Percentiles rank a stretch among this genome's conserved stretches.
Conservation (phyloP, 2,113 vertebrate species). For the Malurus alboscapulatus region DNA sequence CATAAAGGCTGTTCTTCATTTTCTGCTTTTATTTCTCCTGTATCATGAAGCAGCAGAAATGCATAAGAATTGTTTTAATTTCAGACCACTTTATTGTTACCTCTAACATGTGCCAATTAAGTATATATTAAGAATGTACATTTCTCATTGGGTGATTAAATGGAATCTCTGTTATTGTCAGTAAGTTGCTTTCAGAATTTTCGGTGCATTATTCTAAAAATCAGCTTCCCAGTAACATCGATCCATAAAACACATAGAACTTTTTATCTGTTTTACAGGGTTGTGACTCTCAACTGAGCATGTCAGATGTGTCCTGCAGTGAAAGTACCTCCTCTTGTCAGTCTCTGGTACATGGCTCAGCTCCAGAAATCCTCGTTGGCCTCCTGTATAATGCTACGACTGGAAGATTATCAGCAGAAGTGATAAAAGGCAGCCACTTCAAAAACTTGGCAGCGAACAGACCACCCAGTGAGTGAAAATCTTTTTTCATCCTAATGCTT, state of each 20-base stretch:
- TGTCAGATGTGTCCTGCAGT: constrained; percentile 92
- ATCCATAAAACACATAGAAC: neutral
- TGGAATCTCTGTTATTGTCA: neutral
- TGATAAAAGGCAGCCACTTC: constrained; percentile 99
- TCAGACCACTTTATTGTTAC: neutral
- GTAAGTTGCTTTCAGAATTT: neutral
- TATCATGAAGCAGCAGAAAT: neutral
- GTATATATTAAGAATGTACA: neutral
- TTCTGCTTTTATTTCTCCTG: neutral
- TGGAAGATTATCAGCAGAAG: constrained; percentile 93
- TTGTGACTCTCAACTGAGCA: constrained; percentile 90
- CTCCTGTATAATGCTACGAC: constrained; percentile 97
- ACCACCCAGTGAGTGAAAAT: constrained; percentile 94
- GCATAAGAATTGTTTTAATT: neutral
- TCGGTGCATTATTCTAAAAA: neutral
- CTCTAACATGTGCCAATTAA: neutral
- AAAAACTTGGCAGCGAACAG: constrained; percentile 96
- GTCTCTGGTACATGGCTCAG: constrained; percentile 86
- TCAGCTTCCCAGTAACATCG: neutral
- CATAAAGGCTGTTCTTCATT: neutral
- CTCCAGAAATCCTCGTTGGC: constrained; percentile 94
- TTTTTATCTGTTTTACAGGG: constrained; percentile 77
- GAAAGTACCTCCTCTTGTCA: constrained; percentile 93
- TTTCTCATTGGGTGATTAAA: neutral
- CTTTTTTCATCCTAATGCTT: constrained; percentile 64